Evolutionary conservation across 2,797 vertebrate genomes (phyloP).

Genomic region (Rhinogobio ventralis): DNA sequence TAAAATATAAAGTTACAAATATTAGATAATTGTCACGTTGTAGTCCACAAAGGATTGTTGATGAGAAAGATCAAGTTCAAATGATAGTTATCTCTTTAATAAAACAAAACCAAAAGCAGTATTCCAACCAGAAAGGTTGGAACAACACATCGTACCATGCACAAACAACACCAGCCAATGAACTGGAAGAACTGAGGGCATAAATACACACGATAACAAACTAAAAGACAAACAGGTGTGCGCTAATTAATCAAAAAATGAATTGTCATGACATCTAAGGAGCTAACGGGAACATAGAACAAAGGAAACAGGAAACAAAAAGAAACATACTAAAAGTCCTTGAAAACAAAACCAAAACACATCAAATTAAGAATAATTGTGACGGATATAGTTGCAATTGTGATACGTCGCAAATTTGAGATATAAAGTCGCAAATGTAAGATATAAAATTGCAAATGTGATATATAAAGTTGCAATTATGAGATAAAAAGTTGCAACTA

Average conservation of each 20-base stretch:
- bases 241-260: not conserved
- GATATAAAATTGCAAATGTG: too few species aligned
- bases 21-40: too few species aligned
- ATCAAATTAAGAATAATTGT: not conserved
- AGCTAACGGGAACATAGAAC: not conserved
- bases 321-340: not conserved
- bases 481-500: not conserved
- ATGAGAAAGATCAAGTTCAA: too few species aligned
- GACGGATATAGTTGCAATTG: not conserved
- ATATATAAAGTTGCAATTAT: not conserved
- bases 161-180: too few species aligned
- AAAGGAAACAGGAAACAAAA: not conserved
- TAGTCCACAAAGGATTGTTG: too few species aligned
- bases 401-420: not conserved
- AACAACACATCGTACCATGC: too few species aligned
- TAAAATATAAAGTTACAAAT: too few species aligned
- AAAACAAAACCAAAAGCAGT: too few species aligned
- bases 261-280: not conserved
- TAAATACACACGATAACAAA: not conserved
- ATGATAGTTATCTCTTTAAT: too few species aligned
- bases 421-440: too few species aligned
- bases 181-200: not conserved
- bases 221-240: not conserved
- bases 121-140: too few species aligned
- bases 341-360: not conserved